phyloP scores from a whole-genome alignment of 2,888 invertebrate genomes.

The Tetranychus truncatus region DNA sequence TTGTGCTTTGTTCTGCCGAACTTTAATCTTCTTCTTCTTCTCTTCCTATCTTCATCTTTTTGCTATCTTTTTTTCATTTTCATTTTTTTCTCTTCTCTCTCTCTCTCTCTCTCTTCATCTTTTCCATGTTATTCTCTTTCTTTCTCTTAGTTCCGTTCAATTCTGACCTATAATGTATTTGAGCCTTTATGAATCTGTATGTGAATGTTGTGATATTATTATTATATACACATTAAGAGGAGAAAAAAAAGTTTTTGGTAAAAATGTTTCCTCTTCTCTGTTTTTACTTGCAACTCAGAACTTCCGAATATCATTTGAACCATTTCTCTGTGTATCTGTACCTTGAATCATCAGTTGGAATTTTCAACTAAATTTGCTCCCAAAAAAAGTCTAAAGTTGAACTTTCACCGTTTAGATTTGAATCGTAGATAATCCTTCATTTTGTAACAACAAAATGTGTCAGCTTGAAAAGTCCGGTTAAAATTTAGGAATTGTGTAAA shows the following conservation, averaged over 20 bases:
- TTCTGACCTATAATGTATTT: neutral
- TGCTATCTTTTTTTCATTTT: neutral
- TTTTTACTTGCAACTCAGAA: neutral
- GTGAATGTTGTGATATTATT: neutral
- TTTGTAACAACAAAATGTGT: too few relatives aligned
- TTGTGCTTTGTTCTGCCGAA: neutral
- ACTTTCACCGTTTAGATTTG: too few relatives aligned
- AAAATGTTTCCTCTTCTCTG: neutral
- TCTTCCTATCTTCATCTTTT: conserved; percentile 2
- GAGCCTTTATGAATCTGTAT: neutral
- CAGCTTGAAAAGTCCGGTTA: too few relatives aligned
- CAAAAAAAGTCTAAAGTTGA: too few relatives aligned
- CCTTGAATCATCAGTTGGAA: too few relatives aligned
- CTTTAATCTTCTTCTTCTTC: neutral
- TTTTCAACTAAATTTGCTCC: too few relatives aligned
- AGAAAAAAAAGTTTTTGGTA: neutral
- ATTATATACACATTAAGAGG: neutral
- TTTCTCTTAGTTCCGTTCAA: neutral
- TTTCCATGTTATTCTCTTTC: neutral
- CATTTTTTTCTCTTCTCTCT: neutral
- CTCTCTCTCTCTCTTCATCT: conserved; percentile 2
- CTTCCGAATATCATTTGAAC: neutral
- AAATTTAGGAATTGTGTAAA: too few relatives aligned
- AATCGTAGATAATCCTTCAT: too few relatives aligned
- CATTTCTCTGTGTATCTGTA: too few relatives aligned